Percentiles rank a stretch among this genome's conserved stretches.
Conservation (phyloP, 2,797 vertebrate genomes). For the Macrochelys suwanniensis region DNA sequence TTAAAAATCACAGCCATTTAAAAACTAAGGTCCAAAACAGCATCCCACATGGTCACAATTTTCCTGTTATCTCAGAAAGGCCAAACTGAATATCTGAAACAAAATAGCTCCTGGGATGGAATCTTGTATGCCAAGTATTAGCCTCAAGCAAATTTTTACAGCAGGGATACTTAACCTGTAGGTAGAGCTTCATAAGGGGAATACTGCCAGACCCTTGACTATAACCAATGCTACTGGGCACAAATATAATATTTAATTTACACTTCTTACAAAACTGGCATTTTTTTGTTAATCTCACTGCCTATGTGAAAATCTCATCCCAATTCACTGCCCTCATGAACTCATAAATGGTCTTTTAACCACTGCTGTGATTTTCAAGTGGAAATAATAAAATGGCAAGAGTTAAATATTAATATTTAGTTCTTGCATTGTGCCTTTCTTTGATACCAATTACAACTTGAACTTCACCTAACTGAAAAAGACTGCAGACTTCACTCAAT, state of each 20-base stretch:
- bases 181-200: constrained; percentile 47
- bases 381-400: constrained; percentile 75
- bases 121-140: constrained; percentile 36
- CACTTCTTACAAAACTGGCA: constrained; percentile 32
- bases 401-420: constrained; percentile 81
- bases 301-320: constrained; percentile 60
- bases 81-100: constrained; percentile 52
- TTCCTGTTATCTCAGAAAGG: constrained; percentile 55
- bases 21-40: background rate
- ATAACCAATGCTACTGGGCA: constrained; percentile 34
- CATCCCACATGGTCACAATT: background rate
- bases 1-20: constrained; percentile 4
- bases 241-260: constrained; percentile 61
- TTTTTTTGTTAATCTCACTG: constrained; percentile 62
- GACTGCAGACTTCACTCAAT: constrained; percentile 93
- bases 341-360: constrained; percentile 65
- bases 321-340: constrained; percentile 66
- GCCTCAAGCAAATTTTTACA: constrained; percentile 63
- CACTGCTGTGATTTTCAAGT: constrained; percentile 73
- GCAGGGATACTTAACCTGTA: constrained; percentile 54
- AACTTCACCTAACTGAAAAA: constrained; percentile 94
- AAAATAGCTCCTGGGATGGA: constrained; percentile 62
- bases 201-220: constrained; percentile 44
- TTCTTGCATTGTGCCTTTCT: constrained; percentile 82
- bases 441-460: constrained; percentile 92